Percentiles rank a stretch among this genome's conserved stretches.
Evolutionary conservation across 2,888 invertebrate genomes (phyloP).

Genomic region (Uloborus plumipes): DNA sequence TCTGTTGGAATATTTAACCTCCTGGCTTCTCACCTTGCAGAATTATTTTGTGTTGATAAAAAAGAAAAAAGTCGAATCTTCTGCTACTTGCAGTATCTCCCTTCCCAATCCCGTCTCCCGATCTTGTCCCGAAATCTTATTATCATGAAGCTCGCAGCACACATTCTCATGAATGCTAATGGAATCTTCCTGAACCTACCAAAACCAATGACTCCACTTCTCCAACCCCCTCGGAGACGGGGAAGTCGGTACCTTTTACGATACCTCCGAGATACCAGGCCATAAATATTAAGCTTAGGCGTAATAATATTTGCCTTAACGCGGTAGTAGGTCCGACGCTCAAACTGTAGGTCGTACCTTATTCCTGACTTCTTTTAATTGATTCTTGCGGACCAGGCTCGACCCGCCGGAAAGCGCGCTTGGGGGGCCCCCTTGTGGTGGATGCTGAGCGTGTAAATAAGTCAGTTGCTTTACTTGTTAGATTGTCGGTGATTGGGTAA

Average conservation of each 20-base stretch:
- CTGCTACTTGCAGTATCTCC: slow-evolving; percentile 3
- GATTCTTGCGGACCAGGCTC: slow-evolving; percentile 18
- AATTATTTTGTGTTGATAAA: too few species aligned
- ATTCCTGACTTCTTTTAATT: slow-evolving; percentile 26
- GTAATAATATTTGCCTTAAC: slow-evolving; percentile 58
- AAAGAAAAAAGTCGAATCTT: too few species aligned
- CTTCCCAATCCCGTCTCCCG: slow-evolving; percentile 31
- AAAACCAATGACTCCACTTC: slow-evolving; percentile 51
- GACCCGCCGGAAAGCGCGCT: slow-evolving; percentile 38
- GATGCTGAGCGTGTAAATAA: slow-evolving; percentile 54
- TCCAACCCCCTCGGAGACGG: slow-evolving; percentile 6
- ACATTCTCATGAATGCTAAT: slow-evolving; percentile 64
- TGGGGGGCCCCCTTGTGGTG: slow-evolving; percentile 26
- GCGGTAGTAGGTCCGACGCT: slow-evolving; percentile 42
- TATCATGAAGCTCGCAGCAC: slow-evolving; percentile 53
- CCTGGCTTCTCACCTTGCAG: too few species aligned
- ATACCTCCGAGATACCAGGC: slow-evolving; percentile 56
- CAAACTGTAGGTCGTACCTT: slow-evolving; percentile 8
- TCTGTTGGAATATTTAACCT: too few species aligned
- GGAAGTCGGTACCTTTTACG: slow-evolving; percentile 49
- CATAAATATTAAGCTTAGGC: slow-evolving; percentile 63
- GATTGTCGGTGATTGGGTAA: slow-evolving; percentile 27
- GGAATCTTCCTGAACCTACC: slow-evolving; percentile 58
- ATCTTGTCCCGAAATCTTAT: slow-evolving; percentile 40
- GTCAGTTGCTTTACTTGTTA: slow-evolving; percentile 41